Evolutionary conservation across 2,797 vertebrate species (phyloP), one percentile per base, ranked within the genome.

Genomic region (Eidolon dupreanum): DNA sequence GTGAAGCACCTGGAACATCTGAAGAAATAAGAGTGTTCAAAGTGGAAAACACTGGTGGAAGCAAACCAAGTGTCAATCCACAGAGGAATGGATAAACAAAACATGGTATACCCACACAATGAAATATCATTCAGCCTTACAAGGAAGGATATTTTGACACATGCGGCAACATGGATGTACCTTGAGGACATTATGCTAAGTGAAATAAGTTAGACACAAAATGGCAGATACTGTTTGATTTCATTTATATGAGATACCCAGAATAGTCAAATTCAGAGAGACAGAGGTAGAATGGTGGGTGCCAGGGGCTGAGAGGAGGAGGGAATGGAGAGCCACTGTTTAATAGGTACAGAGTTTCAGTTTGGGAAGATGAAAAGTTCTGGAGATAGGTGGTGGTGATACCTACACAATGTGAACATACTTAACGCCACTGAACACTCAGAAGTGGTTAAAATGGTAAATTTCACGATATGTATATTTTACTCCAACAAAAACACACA

Each of bases 91-190:
- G 53, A 9, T 4, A 73, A 7, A 19, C 3, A 28, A 43, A 16
- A n/a, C 0, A 9, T 0, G 46, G 61, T 22, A 20, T 7, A 3
- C 19, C 22, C 26, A 20, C 19, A 31, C 13, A 4, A 3, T 0
- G 3, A n/a, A 31, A 46, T 10, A 6, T 12, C 4, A 33, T 11
- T 53, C 16, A 6, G 55, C 15, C 38, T 38, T 22, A 12, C 31
- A 59, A 46, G 31, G 43, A 63, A 33, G 46, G 24, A 8, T 6
- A 33, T 43, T 16, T 22, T 4, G 19, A 26, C 10, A 26, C 24
- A 4, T 2, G 20, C 43, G 16, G 43, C 31, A 26, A 22, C 7
- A 10, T 0, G 24, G 22, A 4, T 8, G 73, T n/a, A 49, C 8
- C 19, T 10, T 2, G 22, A 8, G 51, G 84, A 22, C 51, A 26